Conservation (phyloP, 2,113 vertebrate species). For the Excalfactoria chinensis region DNA sequence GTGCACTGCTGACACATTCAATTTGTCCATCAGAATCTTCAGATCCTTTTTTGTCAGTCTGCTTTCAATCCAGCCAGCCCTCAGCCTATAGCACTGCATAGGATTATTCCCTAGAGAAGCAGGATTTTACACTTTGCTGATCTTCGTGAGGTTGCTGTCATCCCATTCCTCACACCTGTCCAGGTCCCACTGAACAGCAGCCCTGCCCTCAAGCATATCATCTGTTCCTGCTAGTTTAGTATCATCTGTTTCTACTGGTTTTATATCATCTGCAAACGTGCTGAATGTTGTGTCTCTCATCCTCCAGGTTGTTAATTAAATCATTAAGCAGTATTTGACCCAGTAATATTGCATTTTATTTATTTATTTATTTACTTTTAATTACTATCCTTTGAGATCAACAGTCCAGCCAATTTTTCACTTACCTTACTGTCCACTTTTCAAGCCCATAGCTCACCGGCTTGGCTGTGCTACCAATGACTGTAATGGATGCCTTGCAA, state of each 20-base stretch:
- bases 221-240: constrained; percentile 6
- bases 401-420: neutral
- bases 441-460: neutral
- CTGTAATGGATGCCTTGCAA: neutral
- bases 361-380: neutral
- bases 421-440: neutral
- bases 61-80: neutral
- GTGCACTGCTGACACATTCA: neutral
- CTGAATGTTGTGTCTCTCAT: neutral
- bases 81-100: neutral
- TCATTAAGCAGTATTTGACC: neutral
- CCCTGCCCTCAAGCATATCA: constrained; percentile 8
- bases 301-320: neutral
- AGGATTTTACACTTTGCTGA: constrained; percentile 32
- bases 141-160: constrained; percentile 16
- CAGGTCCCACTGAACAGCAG: constrained; percentile 4
- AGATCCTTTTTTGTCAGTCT: neutral
- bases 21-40: neutral
- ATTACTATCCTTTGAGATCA: neutral
- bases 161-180: constrained; percentile 22
- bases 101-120: neutral
- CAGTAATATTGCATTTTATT: neutral
- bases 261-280: neutral
- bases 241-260: constrained; percentile 10
- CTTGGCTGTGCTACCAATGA: neutral